Evolutionary conservation across 2,113 vertebrate genomes (phyloP), one percentile per base, ranked within the genome.

Genomic region (Aegithalos caudatus): DNA sequence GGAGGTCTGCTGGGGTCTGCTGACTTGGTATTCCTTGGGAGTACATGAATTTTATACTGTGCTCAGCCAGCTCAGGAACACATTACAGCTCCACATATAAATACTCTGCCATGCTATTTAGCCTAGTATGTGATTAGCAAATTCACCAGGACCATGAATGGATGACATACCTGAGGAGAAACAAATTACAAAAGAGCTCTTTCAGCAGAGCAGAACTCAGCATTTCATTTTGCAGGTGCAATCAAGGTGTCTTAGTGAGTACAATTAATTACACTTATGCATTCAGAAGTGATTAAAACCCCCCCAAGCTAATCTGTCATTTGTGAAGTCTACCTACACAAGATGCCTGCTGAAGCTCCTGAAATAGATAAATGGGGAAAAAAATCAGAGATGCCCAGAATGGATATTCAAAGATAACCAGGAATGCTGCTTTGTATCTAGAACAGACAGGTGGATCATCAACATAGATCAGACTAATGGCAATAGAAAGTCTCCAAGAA

Each of bases 221-320:
- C 24, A 45, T 90, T 77, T 83, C 86, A 92, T 90, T 95, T 40
- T 67, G 72, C 90, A 95, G 79, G 80, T 94, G 93, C 81, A 95
- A 90, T 90, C 87, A 86, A 94, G 66, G 79, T 82, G 80, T 95
- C 85, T 95, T 93, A 93, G 92, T 92, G 92, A 95, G 94, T 96
- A 96, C 92, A 84, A 95, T 93, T 96, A 96, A 96, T 96, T 96
- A 92, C 92, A 90, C 88, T 90, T 83, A 83, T 1, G 3, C 22
- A 83, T 96, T 93, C 67, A 93, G 81, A 88, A 80, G 22, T 51
- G 82, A 94, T 92, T 94, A 60, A 88, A 48, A 31, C 37, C 6
- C 10, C 3, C 33, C 9, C 37, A 83, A 69, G 37, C 44, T 62
- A 83, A 86, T 92, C 58, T 93, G 48, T 86, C 66, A 90, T n/a